Evolutionary conservation across 2,113 vertebrate genomes (phyloP).

Genomic region (Hystrix brachyura): DNA sequence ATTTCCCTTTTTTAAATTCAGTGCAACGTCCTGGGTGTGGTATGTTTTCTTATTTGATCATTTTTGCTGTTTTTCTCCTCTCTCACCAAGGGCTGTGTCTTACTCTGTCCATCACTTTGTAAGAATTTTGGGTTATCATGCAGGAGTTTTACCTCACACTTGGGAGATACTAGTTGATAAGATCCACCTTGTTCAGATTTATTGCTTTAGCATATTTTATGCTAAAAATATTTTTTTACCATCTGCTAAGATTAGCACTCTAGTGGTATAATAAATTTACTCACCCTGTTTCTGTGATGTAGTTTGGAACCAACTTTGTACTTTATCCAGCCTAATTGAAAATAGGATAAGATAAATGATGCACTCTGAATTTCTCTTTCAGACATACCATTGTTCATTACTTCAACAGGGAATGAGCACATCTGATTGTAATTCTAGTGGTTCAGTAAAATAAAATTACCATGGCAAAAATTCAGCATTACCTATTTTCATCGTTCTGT

Average conservation of each 20-base stretch:
- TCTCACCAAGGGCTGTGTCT: conserved; percentile 77
- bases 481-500: conserved; percentile 85
- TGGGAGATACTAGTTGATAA: conserved; percentile 90
- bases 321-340: conserved; percentile 90
- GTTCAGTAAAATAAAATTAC: conserved; percentile 88
- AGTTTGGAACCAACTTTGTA: conserved; percentile 89
- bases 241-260: conserved; percentile 92
- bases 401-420: conserved; percentile 87
- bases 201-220: conserved; percentile 91
- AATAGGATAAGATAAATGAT: conserved; percentile 91
- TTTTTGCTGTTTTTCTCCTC: conserved; percentile 82
- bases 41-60: conserved; percentile 64
- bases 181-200: conserved; percentile 90
- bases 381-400: conserved; percentile 90
- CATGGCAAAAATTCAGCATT: conserved; percentile 86
- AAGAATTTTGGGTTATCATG: conserved; percentile 88
- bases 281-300: conserved; percentile 88
- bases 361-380: conserved; percentile 89
- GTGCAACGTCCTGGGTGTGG: not conserved
- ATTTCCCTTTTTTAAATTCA: conserved; percentile 23
- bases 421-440: conserved; percentile 90
- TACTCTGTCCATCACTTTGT: conserved; percentile 80
- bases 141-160: conserved; percentile 88
- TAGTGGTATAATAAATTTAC: conserved; percentile 91
- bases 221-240: conserved; percentile 89